phyloP scores from a whole-genome alignment of 2,797 vertebrate genomes.

The Ceyx erithaca region DNA sequence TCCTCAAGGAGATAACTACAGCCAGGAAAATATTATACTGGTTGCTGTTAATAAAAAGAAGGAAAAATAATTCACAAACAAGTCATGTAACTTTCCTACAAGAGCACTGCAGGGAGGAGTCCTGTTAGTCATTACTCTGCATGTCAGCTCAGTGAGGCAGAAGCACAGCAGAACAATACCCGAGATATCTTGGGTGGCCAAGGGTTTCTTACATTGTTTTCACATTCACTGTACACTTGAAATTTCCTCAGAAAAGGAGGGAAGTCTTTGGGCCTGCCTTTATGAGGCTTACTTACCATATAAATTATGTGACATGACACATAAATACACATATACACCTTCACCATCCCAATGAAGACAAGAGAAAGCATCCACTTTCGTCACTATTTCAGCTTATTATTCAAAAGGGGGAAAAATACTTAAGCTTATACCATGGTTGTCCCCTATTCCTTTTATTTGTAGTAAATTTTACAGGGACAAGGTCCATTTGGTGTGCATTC shows the following conservation, averaged over 20 bases:
- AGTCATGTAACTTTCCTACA: conserved; percentile 11
- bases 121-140: conserved; percentile 25
- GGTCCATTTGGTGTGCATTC: conserved; percentile 12
- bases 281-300: not conserved
- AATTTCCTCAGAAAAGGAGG: conserved; percentile 21
- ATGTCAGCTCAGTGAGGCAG: not conserved
- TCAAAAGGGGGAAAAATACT: not conserved
- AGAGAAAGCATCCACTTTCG: not conserved
- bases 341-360: not conserved
- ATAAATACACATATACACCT: not conserved
- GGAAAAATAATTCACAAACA: conserved; percentile 38
- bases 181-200: not conserved
- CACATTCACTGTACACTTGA: not conserved
- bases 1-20: not conserved
- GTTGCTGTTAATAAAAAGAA: not conserved
- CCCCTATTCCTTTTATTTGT: not conserved
- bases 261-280: not conserved
- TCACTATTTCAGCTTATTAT: not conserved
- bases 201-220: conserved; percentile 22
- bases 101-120: conserved; percentile 20
- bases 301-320: not conserved
- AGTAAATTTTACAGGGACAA: conserved; percentile 36
- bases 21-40: conserved; percentile 3
- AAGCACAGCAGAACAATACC: not conserved
- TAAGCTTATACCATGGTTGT: not conserved